These are phyloP conservation scores for Leptodactylus fuscus DNA, from an alignment of 2,113 vertebrate genomes.

Conservation along the genomic window DNA sequence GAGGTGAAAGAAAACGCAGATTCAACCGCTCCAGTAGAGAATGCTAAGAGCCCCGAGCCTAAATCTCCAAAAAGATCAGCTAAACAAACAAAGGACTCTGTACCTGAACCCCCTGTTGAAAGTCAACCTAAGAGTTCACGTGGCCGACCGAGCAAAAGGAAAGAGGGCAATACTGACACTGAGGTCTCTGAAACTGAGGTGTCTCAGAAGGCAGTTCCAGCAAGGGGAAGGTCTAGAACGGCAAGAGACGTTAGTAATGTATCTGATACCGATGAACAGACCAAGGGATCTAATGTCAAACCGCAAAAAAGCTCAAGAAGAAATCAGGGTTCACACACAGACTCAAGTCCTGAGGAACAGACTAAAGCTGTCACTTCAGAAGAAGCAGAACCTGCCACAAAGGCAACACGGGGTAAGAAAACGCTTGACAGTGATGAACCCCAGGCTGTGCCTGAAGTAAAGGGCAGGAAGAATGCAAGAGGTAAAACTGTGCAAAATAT, in stretches of 20 bases:
- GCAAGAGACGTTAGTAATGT: not conserved
- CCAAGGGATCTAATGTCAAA: not conserved
- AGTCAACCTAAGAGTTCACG: not conserved
- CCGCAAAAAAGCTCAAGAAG: constrained; percentile 51
- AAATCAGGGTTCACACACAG: rapidly evolving
- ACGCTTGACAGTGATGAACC: not conserved
- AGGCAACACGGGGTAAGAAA: constrained; percentile 58
- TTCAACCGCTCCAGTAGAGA: not conserved
- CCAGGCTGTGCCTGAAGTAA: not conserved
- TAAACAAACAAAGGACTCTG: not conserved
- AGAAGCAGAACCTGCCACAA: not conserved
- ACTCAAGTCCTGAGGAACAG: not conserved
- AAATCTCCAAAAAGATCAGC: constrained; percentile 16
- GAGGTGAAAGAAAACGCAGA: not conserved
- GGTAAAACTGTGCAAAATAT: not conserved
- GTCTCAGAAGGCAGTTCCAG: not conserved
- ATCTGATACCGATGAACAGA: not conserved
- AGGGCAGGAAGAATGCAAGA: not conserved
- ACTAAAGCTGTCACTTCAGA: not conserved
- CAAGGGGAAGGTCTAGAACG: not conserved
- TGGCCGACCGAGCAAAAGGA: not conserved
- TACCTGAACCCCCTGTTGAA: not conserved
- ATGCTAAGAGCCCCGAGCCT: not conserved
- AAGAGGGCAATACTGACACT: not conserved
- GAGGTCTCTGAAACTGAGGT: not conserved